Conservation (phyloP, 2,797 vertebrate genomes). For the Pangasius larnaudii region DNA sequence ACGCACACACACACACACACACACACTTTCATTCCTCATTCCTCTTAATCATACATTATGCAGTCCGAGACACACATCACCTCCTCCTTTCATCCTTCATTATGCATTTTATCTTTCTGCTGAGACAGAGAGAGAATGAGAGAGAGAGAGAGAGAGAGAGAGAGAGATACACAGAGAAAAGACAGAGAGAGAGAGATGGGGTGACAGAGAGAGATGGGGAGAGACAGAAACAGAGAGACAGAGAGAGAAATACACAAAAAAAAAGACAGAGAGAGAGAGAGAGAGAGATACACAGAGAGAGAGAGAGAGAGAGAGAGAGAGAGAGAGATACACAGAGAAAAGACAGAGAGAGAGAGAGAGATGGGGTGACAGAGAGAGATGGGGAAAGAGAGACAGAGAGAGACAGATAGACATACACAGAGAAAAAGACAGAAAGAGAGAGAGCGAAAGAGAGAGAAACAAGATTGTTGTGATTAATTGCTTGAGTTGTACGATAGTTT, state of each 20-base stretch:
- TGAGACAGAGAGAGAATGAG: conserved; percentile 20
- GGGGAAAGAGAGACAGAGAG: no score
- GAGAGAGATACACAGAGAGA: neutral
- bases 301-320: conserved; percentile 22
- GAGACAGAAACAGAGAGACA: conserved; percentile 23
- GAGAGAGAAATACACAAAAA: neutral
- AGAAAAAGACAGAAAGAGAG: neutral
- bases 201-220: neutral
- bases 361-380: no score
- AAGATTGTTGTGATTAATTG: neutral
- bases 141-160: neutral
- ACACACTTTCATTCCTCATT: neutral
- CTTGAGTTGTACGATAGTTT: neutral
- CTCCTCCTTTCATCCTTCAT: conserved; percentile 35
- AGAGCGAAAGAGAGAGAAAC: neutral
- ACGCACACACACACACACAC: conserved; percentile 30
- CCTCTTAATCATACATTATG: conserved; percentile 24
- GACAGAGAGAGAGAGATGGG: neutral
- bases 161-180: neutral
- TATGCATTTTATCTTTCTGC: conserved; percentile 35
- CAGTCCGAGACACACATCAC: conserved; percentile 29
- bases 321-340: neutral
- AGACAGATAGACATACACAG: no score
- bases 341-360: no score
- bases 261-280: no score